phyloP scores from a whole-genome alignment of 2,113 vertebrate genomes.

The Gnathonemus longibarbis region DNA sequence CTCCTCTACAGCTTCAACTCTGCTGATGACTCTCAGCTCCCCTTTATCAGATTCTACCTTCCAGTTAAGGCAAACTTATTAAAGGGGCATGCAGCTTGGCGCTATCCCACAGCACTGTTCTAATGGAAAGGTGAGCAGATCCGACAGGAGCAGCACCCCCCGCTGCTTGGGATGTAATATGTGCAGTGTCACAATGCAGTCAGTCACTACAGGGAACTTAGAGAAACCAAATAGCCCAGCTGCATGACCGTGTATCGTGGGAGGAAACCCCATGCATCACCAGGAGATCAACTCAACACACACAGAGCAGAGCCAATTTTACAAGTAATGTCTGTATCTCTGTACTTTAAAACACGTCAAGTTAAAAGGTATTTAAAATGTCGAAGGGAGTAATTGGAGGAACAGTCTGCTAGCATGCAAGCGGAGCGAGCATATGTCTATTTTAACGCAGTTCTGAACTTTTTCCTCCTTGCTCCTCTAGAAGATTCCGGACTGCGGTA shows the following conservation, averaged over 20 bases:
- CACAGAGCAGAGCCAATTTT: not conserved
- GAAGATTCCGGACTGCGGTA: not conserved
- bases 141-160: not conserved
- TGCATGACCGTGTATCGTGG: not conserved
- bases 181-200: not conserved
- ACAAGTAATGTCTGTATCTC: not conserved
- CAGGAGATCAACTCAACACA: not conserved
- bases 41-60: not conserved
- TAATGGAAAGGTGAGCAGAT: not conserved
- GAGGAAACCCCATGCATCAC: not conserved
- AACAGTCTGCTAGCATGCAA: not conserved
- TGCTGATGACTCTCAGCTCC: not conserved
- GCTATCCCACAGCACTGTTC: not conserved
- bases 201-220: not conserved
- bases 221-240: not conserved
- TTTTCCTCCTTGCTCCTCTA: not conserved
- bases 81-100: not conserved
- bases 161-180: not conserved
- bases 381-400: not conserved
- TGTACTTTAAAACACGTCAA: not conserved
- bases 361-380: not conserved
- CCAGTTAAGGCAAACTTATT: not conserved
- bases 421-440: not conserved
- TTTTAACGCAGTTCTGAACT: not conserved
- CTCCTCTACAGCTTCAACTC: not conserved